These are phyloP conservation scores for Cephus runcator DNA, from an alignment of 2,888 invertebrate species.

Conservation along the genomic window DNA sequence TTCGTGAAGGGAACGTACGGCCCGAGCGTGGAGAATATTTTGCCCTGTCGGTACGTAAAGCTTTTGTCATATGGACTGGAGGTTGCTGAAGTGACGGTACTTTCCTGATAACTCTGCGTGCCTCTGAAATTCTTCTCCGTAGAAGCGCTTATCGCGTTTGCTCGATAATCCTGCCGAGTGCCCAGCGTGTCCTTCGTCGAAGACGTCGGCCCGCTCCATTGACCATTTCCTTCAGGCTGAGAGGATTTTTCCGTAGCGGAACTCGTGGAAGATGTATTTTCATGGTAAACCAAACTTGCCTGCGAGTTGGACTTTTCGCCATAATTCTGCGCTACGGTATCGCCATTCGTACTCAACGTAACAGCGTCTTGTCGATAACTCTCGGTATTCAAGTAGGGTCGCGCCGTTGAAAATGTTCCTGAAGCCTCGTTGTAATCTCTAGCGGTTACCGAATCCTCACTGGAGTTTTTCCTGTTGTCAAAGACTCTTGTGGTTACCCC, in stretches of 20 bases:
- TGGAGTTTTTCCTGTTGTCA: background rate
- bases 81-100: constrained; percentile 38
- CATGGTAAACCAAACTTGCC: background rate
- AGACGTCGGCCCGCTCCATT: background rate
- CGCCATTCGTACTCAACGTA: constrained; percentile 12
- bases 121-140: constrained; percentile 50
- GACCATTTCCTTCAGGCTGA: background rate
- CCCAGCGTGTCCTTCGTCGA: constrained; percentile 35
- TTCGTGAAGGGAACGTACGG: constrained; percentile 61
- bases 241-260: background rate
- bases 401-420: constrained; percentile 15
- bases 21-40: constrained; percentile 52
- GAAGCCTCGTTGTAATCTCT: background rate
- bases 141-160: constrained; percentile 44
- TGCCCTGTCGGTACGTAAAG: constrained; percentile 54
- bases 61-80: constrained; percentile 53
- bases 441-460: background rate
- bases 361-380: constrained; percentile 8
- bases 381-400: constrained; percentile 14
- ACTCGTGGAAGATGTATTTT: background rate
- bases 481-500: background rate
- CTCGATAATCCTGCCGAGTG: constrained; percentile 35
- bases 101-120: constrained; percentile 24
- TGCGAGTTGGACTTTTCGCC: background rate
- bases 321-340: background rate